These are phyloP conservation scores for Germaria angustata DNA, from an alignment of 2,888 invertebrate species.

Conservation along the genomic window DNA sequence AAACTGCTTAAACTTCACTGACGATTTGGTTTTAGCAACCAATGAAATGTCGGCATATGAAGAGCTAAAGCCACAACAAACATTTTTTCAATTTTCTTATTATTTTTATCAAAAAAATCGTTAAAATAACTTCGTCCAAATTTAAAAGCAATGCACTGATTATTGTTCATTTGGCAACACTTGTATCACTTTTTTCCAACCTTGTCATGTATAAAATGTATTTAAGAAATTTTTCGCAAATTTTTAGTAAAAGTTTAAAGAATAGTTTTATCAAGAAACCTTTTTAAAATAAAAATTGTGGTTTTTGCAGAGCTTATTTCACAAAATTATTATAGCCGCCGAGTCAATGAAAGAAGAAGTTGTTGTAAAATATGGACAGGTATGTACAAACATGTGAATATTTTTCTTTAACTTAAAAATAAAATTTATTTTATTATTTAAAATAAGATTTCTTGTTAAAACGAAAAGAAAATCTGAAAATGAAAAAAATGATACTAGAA, in stretches of 20 bases:
- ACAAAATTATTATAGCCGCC: too few relatives aligned
- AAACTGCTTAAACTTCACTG: too few relatives aligned
- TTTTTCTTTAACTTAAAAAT: too few relatives aligned
- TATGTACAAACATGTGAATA: too few relatives aligned
- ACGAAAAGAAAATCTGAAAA: constrained; percentile 34
- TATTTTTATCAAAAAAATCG: neutral
- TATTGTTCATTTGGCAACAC: neutral
- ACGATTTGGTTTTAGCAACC: too few relatives aligned
- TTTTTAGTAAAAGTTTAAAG: neutral
- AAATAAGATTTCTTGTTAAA: constrained; percentile 21
- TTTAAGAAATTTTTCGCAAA: neutral
- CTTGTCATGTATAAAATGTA: neutral
- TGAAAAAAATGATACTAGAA: neutral
- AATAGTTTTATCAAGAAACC: neutral
- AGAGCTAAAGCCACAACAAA: too few relatives aligned
- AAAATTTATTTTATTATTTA: constrained; percentile 5
- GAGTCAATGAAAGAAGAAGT: too few relatives aligned
- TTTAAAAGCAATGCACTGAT: neutral
- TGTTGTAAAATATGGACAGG: too few relatives aligned
- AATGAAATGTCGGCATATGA: too few relatives aligned
- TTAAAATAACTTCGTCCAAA: neutral
- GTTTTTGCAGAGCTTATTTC: too few relatives aligned
- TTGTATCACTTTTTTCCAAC: neutral
- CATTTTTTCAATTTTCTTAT: neutral
- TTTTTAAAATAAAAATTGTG: neutral